Evolutionary conservation across 2,888 invertebrate species (phyloP).

Genomic region (Nipponacmea schrenckii): DNA sequence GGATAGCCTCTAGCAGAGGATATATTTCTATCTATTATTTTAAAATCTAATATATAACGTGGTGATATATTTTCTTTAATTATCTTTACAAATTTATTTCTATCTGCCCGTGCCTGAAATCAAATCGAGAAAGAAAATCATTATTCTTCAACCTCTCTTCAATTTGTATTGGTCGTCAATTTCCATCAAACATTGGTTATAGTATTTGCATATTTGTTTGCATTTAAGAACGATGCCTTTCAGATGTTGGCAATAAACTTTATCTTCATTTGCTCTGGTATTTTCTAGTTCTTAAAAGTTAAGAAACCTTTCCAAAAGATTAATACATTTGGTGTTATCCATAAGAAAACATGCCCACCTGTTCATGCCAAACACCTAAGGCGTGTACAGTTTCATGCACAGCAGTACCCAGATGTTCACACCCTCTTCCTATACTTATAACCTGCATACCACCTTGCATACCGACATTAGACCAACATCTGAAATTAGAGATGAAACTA

Average conservation of each 20-base stretch:
- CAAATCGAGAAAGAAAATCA: not conserved
- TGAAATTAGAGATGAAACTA: conserved; percentile 20
- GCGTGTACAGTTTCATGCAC: conserved; percentile 60
- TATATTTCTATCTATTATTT: conserved; percentile 39
- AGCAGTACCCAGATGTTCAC: conserved; percentile 57
- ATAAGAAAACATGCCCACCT: conserved; percentile 43
- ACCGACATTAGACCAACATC: conserved; percentile 63
- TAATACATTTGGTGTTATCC: too few species aligned
- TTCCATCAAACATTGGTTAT: too few species aligned
- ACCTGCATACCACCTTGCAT: conserved; percentile 53
- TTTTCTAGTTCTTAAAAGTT: too few species aligned
- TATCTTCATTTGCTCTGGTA: too few species aligned
- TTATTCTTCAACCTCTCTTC: too few species aligned
- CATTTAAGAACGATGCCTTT: too few species aligned
- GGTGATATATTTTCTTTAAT: conserved; percentile 53
- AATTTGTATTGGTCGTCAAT: not conserved
- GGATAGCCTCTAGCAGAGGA: conserved; percentile 55
- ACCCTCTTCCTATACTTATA: conserved; percentile 57
- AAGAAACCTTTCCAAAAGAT: too few species aligned
- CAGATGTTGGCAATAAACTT: too few species aligned
- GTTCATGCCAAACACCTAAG: conserved; percentile 65
- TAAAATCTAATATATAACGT: conserved; percentile 50
- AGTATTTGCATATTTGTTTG: too few species aligned
- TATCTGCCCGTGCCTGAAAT: conserved; percentile 56
- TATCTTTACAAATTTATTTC: conserved; percentile 56